phyloP scores from a whole-genome alignment of 2,797 vertebrate species.

The Rhabdomys pumilio region DNA sequence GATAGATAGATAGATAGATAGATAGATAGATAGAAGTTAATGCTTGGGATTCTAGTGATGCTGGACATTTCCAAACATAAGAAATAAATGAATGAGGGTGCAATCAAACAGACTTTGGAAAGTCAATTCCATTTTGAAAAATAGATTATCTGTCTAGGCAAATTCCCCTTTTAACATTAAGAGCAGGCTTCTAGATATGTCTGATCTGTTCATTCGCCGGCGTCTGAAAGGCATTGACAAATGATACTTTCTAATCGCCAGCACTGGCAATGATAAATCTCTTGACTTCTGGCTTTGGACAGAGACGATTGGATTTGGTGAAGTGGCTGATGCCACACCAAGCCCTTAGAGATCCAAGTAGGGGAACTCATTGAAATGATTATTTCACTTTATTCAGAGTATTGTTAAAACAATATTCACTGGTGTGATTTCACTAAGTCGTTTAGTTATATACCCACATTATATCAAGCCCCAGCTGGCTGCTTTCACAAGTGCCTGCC shows the following conservation, averaged over 20 bases:
- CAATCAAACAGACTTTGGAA: slow-evolving; percentile 81
- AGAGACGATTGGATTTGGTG: slow-evolving; percentile 76
- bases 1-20: no score
- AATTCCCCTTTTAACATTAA: slow-evolving; percentile 75
- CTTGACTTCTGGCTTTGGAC: slow-evolving; percentile 64
- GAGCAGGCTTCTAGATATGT: slow-evolving; percentile 65
- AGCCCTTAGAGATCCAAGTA: slow-evolving; percentile 47
- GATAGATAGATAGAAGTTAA: background rate
- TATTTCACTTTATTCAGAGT: slow-evolving; percentile 12
- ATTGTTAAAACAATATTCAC: background rate
- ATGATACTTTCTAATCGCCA: slow-evolving; percentile 73
- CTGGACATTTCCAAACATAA: slow-evolving; percentile 74
- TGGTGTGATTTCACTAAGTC: slow-evolving; percentile 5
- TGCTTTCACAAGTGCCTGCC: background rate
- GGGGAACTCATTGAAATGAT: slow-evolving; percentile 10
- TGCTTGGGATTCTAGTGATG: background rate
- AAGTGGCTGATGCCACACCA: slow-evolving; percentile 8
- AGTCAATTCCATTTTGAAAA: slow-evolving; percentile 78
- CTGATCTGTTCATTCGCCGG: slow-evolving; percentile 69
- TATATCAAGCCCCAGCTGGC: background rate
- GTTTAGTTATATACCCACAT: background rate
- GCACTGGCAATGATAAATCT: slow-evolving; percentile 78
- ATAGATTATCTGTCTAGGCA: slow-evolving; percentile 77
- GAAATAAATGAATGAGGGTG: slow-evolving; percentile 71
- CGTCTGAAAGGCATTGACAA: slow-evolving; percentile 78